Base-by-base conservation (phyloP, 2,113 vertebrate genomes). In the Aptenodytes forsteri region DNA sequence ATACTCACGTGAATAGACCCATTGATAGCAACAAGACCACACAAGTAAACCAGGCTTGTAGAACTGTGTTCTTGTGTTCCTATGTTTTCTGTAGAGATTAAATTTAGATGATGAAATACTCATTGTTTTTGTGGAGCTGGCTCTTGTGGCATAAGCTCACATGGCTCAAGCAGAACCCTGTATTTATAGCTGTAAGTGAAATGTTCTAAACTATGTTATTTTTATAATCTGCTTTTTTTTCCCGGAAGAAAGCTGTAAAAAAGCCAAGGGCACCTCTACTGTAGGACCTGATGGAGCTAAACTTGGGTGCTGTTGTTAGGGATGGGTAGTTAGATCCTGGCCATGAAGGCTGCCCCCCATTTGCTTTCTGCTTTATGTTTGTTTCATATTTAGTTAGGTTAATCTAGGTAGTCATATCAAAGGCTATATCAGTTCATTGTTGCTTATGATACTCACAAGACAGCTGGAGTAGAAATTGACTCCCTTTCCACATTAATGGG, bases 21-120 rank as follows among this genome's bases (percentile, higher is more conserved):
- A 91, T 93, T 96, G 94, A 96, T 94, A 71, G 70, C 77, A 91
- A 5, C 32, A 64, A 66, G 94, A 94, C 96, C 95, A 95, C 91
- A 95, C 95, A 95, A 86, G 92, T 86, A 87, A 83, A 16, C 42
- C 46, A 83, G 77, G 38, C 72, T 87, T 54, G 49, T 72, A 58
- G 77, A n/a, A 54, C 81, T 87, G 30, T 95, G 77, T 56, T 93
- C 66, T 83, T 78, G 55, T 79, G 55, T 86, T 92, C 76, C 42
- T 10, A 0, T 90, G 61, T 84, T 93, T 93, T 91, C 62, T 85
- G 77, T n/a, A 61, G 66, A 96, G 87, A 91, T 95, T 94, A 89
- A 87, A 84, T 90, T 87, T 91, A 75, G 84, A 52, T 89, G 83
- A 85, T 96, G 61, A 95, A 96, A 84, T 87, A 56, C 50, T 83